Evolutionary conservation across 64 coral and sea anemone species (phyloP), one percentile per base, ranked within the genome.

Genomic region (Catalaphyllia jardinei): DNA sequence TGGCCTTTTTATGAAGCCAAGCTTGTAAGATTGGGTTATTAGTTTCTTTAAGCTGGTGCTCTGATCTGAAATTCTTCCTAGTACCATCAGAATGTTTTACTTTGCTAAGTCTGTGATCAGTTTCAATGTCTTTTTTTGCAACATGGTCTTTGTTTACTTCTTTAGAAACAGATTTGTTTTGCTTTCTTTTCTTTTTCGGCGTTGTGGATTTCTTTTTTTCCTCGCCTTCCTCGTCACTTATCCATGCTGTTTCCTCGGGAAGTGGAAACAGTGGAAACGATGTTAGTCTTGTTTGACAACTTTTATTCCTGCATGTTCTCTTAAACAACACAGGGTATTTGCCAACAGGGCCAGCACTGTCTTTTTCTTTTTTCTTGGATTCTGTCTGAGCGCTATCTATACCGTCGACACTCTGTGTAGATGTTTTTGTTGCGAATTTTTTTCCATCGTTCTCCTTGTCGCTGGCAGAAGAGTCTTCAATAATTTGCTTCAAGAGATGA

Each of bases 1-100:
- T 93, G 50, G 80, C 90, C 77, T 96, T 96, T 22, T 88, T 83
- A 31, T 96, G 95, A 6, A 96, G 71, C 95, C 95, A 96, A 12
- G 95, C 88, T 8, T 77, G 77, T 61, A 96, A 52, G 16, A 86
- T 35, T 18, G 95, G 95, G 67, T 96, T 96, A n/a, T 96, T 90
- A 38, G 87, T 87, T 13, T 86, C 81, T 71, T 96, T 93, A 0
- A 96, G 75, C 18, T 91, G 91, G 71, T 96, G 95, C 25, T 96
- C 95, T 22, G 91, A 90, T 13, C 75, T 65, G 31, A 96, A 91
- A 17, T 90, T 77, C 62, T 96, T 96, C 30, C 91, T 93, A 87
- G 87, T 90, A 1, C 91, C 91, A 60, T 96, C 95, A 10, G 89
- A 57, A 79, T 96, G 93, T 78, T 90, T 94, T 24, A 86, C 31